Evolutionary conservation across 2,888 invertebrate genomes (phyloP), one percentile per base, ranked within the genome.

Genomic region (Hirtodrosophila cameraria): DNA sequence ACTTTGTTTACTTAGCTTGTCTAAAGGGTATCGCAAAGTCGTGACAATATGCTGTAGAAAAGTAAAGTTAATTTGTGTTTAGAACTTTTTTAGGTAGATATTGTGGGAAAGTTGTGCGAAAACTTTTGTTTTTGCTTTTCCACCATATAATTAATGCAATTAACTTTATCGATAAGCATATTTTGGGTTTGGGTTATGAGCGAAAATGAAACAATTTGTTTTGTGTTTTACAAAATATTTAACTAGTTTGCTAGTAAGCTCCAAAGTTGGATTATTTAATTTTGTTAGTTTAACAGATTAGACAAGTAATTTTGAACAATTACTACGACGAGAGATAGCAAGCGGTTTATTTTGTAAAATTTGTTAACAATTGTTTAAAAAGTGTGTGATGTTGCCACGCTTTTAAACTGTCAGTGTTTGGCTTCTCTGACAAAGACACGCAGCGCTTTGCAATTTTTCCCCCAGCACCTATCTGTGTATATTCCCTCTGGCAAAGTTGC

Each of bases 311-410:
- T 43, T 48, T 50, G 18, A 38, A 36, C 20, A 43, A 30, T 54
- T 45, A 16, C 7, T 23, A 2, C 33, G 8, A 9, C 7, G 8
- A 23, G n/a, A 5, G 16, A 27, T 9, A 4, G 6, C 8, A 12
- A 28, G 45, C 55, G 65, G 65, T 69, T 76, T 68, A 28, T 50
- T 65, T 60, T 49, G 54, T 38, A 12, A 62, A 69, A 65, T 60
- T 63, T 79, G 76, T 61, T 55, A 57, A 66, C 58, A 75, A 76
- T 75, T 77, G 77, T 54, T 73, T 57, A 80, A 79, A 72, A 75
- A 62, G 63, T 52, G 20, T 41, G 11, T 35, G 49, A n/a, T 16
- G 38, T n/a, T 39, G 31, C 16, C 30, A 30, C 43, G 30, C 18
- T n/a, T 20, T 33, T 15, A n/a, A 41, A 39, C 42, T 48, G 48